Evolutionary conservation across 37 sponge, comb jelly and placozoan species (phyloP).

Genomic region (Hormiphora californensis): DNA sequence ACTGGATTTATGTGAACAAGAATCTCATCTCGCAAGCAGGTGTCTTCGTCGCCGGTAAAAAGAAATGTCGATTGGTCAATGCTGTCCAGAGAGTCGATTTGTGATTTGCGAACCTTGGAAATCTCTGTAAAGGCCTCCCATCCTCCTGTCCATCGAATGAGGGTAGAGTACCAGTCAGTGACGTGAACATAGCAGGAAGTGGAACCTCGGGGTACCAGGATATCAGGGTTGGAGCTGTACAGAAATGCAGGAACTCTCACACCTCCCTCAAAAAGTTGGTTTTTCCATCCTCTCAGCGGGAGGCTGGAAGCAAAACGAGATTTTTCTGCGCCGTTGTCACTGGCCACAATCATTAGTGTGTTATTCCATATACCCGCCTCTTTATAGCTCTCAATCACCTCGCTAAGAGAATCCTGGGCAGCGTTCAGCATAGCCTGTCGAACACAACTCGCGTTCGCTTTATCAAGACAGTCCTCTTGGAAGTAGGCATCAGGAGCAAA

Average conservation of each 20-base stretch:
- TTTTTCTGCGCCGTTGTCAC: conserved; percentile 63
- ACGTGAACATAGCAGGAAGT: conserved; percentile 4
- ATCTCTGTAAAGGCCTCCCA: not conserved
- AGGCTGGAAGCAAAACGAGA: not conserved
- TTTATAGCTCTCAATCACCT: not conserved
- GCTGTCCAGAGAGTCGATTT: no score
- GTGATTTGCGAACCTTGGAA: no score
- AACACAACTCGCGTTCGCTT: not conserved
- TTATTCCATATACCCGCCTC: not conserved
- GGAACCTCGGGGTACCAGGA: not conserved
- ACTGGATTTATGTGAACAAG: not conserved
- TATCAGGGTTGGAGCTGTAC: not conserved
- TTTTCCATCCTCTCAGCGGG: not conserved
- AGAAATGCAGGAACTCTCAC: not conserved
- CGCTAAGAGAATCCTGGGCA: not conserved
- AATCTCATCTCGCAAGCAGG: not conserved
- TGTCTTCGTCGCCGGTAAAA: not conserved
- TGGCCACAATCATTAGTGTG: no score
- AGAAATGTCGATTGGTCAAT: not conserved
- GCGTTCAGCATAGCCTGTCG: not conserved
- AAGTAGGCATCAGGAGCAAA: conserved; percentile 56
- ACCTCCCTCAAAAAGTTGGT: not conserved
- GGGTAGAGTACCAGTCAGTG: not conserved
- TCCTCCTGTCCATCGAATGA: not conserved
- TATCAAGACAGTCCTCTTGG: not conserved